Evolutionary conservation across 2,797 vertebrate genomes (phyloP).

Genomic region (Diplodus puntazzo): DNA sequence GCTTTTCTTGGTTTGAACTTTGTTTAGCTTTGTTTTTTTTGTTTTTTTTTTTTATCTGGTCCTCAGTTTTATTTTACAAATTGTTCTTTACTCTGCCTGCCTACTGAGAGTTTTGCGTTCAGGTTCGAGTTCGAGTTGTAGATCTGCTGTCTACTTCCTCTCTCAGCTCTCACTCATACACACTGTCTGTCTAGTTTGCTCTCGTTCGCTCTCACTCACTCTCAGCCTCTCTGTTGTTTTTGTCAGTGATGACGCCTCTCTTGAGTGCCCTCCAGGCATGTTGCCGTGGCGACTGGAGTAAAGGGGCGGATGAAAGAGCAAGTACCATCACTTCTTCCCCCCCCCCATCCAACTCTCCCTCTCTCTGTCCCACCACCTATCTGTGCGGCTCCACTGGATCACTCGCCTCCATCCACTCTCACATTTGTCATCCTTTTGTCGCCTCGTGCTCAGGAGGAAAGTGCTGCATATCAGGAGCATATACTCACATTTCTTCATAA

Average conservation of each 20-base stretch:
- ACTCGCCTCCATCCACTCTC: slow-evolving; percentile 64
- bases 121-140: slow-evolving; percentile 15
- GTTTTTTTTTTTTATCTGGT: too few species aligned
- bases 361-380: slow-evolving; percentile 67
- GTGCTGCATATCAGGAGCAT: slow-evolving; percentile 34
- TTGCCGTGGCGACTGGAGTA: slow-evolving; percentile 84
- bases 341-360: slow-evolving; percentile 4
- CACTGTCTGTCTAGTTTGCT: slow-evolving; percentile 59
- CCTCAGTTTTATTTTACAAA: too few species aligned
- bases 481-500: slow-evolving; percentile 58
- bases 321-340: slow-evolving; percentile 52
- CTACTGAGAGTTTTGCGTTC: too few species aligned
- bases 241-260: slow-evolving; percentile 80
- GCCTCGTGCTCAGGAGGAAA: slow-evolving; percentile 63
- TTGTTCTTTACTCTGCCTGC: too few species aligned
- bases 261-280: slow-evolving; percentile 80
- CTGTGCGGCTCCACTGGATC: slow-evolving; percentile 71
- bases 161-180: slow-evolving; percentile 53
- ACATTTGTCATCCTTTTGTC: slow-evolving; percentile 78
- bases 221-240: slow-evolving; percentile 75
- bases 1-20: too few species aligned
- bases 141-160: slow-evolving; percentile 45
- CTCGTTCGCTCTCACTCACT: slow-evolving; percentile 62
- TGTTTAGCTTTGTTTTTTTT: too few species aligned
- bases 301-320: slow-evolving; percentile 76